Base-by-base conservation (phyloP, 2,797 vertebrate genomes). In the Malacoctenus gilli region DNA sequence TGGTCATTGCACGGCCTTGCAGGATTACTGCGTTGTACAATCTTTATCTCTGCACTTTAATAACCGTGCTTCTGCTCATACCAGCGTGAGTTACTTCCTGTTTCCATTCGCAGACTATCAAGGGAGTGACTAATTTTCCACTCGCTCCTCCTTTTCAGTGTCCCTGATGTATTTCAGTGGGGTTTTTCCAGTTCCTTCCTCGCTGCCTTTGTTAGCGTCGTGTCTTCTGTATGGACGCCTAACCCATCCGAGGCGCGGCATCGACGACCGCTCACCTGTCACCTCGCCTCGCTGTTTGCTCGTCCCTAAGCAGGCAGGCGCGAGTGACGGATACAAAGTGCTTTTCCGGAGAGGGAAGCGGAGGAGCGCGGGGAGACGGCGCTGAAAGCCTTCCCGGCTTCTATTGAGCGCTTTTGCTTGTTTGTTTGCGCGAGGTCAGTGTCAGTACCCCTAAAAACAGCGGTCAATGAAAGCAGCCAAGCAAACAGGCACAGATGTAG, bases 371-470 rank as follows among this genome's bases (percentile, higher is more conserved):
- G 56, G 47, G 44, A 48, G 42, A 70, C 32, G 41, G n/a, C 47
- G n/a, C 51, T 61, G 54, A 78, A 73, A 76, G 72, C 41, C 50
- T 69, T 71, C 74, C 67, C 55, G 42, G 66, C 65, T 62, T 61
- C 36, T 16, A 15, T 59, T 12, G 47, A 68, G 54, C 53, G 32
- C 25, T 23, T 50, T 1, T 4, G 23, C 41, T 48, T 47, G 50
- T 42, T 20, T 52, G 36, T 59, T 64, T 65, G 59, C 41, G 15
- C 16, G 19, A 53, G 36, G 42, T 31, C 18, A 28, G 12, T 23
- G 49, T 42, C 20, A 52, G 37, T 6, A 37, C 12, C 15, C 54
- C 37, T 35, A 53, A 55, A 70, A 72, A 40, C 46, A 8, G 46
- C 53, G 43, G 31, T 75, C 53, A 41, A 56, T 69, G 63, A 59